A percentile compares a stretch with the other conserved stretches of the same genome.
These are phyloP conservation scores for Carapus acus DNA, from an alignment of 2,797 vertebrate species.

Conservation along the genomic window DNA sequence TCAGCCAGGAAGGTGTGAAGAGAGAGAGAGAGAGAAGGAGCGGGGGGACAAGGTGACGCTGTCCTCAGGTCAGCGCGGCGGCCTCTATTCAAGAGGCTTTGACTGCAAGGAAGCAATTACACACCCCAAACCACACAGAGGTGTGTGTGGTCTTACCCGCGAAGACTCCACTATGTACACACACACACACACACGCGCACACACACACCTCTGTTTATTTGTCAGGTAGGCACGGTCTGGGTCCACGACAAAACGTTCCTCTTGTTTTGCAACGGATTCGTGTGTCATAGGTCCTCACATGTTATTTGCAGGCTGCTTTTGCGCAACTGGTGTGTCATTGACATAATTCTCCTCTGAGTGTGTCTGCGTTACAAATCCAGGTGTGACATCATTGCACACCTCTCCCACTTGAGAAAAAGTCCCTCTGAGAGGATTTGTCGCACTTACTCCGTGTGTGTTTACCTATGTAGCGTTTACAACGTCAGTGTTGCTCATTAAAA, in stretches of 20 bases:
- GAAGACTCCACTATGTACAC: slow-evolving; percentile 19
- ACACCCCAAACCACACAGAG: slow-evolving; percentile 26
- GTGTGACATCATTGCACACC: slow-evolving; percentile 6
- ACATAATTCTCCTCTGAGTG: slow-evolving; percentile 16
- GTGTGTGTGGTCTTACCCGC: slow-evolving; percentile 49
- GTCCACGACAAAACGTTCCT: not conserved
- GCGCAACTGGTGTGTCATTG: slow-evolving; percentile 19
- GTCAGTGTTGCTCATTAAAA: slow-evolving; percentile 38
- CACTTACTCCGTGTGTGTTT: slow-evolving; percentile 5
- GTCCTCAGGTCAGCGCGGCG: slow-evolving; percentile 32
- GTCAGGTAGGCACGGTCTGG: not conserved
- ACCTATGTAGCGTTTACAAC: slow-evolving; percentile 21
- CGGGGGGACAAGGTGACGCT: slow-evolving; percentile 25
- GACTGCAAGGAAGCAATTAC: slow-evolving; percentile 40
- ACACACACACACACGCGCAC: no score
- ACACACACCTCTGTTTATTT: slow-evolving; percentile 13
- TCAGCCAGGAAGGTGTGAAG: slow-evolving; percentile 60
- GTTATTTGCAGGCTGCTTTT: not conserved
- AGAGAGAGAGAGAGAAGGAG: slow-evolving; percentile 58
- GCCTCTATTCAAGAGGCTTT: slow-evolving; percentile 22
- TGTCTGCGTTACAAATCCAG: slow-evolving; percentile 7
- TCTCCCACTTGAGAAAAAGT: slow-evolving; percentile 9
- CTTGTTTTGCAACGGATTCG: slow-evolving; percentile 14
- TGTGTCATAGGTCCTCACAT: not conserved
- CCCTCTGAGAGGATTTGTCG: not conserved